These are phyloP conservation scores for Alfaro cultratus DNA, from an alignment of 2,797 vertebrate genomes.

Conservation along the genomic window DNA sequence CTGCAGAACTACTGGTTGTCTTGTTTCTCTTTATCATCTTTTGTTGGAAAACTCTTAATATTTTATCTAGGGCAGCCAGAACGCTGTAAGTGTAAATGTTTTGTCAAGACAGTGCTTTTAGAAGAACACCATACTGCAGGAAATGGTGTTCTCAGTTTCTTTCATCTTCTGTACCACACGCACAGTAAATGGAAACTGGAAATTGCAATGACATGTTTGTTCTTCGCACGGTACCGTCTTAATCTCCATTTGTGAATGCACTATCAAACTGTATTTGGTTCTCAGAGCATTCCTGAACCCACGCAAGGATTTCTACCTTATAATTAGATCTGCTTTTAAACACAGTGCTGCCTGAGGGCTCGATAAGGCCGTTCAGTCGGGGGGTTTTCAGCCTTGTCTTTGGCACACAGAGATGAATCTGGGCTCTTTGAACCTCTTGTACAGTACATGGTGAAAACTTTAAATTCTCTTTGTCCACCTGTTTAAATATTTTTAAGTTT, in stretches of 20 bases:
- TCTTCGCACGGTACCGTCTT: not conserved
- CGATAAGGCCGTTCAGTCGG: not conserved
- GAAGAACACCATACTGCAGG: not conserved
- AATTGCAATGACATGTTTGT: slow-evolving; percentile 1
- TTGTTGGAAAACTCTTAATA: not conserved
- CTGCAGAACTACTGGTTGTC: not conserved
- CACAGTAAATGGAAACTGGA: not conserved
- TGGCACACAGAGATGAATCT: not conserved
- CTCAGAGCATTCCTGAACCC: not conserved
- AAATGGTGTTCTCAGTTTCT: not conserved
- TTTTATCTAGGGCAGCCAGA: not conserved
- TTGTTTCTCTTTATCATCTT: not conserved
- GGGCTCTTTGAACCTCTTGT: not conserved
- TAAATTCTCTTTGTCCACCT: not conserved
- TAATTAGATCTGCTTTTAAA: slow-evolving; percentile 5
- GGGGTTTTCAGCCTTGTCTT: not conserved
- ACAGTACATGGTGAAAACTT: not conserved
- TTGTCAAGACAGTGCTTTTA: not conserved
- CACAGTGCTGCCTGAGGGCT: not conserved
- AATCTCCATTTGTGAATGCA: not conserved
- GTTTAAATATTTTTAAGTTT: not conserved
- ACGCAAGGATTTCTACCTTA: slow-evolving; percentile 5
- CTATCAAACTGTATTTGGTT: not conserved
- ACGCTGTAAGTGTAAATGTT: not conserved
- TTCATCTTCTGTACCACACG: not conserved